Evolutionary conservation across 2,113 vertebrate species (phyloP).

Genomic region (Coptodon rendalli): DNA sequence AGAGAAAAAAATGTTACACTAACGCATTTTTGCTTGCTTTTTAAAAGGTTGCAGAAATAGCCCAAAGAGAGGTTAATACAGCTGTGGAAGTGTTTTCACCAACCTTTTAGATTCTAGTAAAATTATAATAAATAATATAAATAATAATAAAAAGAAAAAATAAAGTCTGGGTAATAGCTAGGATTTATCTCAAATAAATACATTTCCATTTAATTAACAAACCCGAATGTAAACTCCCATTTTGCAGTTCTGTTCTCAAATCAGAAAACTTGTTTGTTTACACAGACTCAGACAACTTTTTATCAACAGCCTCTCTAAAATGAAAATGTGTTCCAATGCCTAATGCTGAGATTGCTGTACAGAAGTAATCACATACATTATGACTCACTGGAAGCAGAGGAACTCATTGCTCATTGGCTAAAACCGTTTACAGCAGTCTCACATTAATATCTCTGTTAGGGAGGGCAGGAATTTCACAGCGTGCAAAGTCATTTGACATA

Average conservation of each 20-base stretch:
- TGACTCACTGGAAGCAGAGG: neutral
- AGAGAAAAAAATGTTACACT: neutral
- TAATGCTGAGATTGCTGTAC: neutral
- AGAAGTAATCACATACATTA: constrained; percentile 7
- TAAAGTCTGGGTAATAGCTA: neutral
- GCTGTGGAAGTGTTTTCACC: neutral
- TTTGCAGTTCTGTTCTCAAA: neutral
- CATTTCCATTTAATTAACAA: neutral
- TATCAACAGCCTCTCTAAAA: constrained; percentile 2
- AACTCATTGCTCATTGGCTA: neutral
- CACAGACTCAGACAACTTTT: neutral
- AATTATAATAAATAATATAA: neutral
- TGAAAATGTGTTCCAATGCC: neutral
- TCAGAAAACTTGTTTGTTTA: neutral
- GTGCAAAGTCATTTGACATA: neutral
- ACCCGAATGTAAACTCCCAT: neutral
- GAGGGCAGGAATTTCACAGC: neutral
- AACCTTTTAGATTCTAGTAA: neutral
- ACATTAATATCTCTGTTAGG: neutral
- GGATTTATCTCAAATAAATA: neutral
- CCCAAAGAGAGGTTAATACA: neutral
- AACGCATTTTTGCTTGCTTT: neutral
- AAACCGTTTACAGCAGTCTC: neutral
- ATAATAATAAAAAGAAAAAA: neutral
- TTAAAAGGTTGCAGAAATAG: neutral